These are phyloP conservation scores for Drosophila silvestris DNA, from an alignment of 2,888 invertebrate genomes.

Conservation along the genomic window DNA sequence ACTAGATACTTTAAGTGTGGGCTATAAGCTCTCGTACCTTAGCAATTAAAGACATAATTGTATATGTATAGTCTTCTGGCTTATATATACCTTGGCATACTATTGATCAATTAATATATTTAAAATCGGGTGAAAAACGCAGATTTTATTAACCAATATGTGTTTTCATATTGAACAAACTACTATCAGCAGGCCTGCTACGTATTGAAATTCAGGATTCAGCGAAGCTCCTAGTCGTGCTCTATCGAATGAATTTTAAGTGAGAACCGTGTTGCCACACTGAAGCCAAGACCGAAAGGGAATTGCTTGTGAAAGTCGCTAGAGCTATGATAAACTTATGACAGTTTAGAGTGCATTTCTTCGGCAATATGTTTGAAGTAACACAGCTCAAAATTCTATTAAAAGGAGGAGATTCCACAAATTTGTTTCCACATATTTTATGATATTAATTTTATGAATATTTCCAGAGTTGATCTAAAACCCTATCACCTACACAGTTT, in stretches of 20 bases:
- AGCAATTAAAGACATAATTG: neutral
- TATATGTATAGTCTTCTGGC: neutral
- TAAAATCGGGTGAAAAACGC: neutral
- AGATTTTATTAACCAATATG: neutral
- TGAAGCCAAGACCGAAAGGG: neutral
- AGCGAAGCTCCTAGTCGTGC: neutral
- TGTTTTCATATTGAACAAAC: neutral
- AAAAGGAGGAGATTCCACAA: neutral
- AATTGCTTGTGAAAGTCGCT: neutral
- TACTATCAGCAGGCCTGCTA: neutral
- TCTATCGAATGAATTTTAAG: neutral
- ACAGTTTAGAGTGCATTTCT: neutral
- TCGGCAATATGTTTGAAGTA: neutral
- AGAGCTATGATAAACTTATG: neutral
- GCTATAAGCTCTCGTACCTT: neutral
- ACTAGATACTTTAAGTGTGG: too few relatives aligned
- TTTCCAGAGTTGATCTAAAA: neutral
- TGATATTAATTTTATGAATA: neutral
- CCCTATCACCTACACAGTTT: conserved; percentile 1
- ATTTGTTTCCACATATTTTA: neutral
- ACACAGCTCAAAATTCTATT: neutral
- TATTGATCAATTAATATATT: neutral
- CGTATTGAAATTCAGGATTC: neutral
- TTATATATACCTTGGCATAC: neutral
- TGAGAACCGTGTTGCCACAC: neutral